These are phyloP conservation scores for Hydrochoerus hydrochaeris DNA, from an alignment of 2,113 vertebrate species.

Conservation along the genomic window DNA sequence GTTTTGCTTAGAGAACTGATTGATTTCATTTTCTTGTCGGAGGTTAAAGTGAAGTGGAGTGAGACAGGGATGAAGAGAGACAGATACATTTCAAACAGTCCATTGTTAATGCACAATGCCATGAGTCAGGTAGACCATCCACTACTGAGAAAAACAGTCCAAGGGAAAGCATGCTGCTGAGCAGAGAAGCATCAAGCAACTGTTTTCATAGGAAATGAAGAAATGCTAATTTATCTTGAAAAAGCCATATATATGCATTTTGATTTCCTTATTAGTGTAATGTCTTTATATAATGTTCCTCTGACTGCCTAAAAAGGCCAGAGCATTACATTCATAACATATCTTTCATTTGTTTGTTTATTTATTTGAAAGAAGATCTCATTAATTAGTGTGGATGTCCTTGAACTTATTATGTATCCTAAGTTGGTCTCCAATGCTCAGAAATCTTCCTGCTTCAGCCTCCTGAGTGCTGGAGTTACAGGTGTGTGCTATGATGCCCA, in stretches of 20 bases:
- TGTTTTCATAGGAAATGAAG: conserved; percentile 21
- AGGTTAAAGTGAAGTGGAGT: background rate
- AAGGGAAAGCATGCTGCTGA: background rate
- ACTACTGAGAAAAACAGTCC: background rate
- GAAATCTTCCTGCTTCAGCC: background rate
- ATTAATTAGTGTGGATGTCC: background rate
- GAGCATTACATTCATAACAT: background rate
- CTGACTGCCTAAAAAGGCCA: conserved; percentile 18
- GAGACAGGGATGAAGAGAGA: background rate
- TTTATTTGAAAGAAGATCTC: background rate
- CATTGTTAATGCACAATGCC: fast-evolving
- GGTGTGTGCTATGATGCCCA: background rate
- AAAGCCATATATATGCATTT: background rate
- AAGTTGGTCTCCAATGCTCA: background rate
- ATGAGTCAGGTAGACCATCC: background rate
- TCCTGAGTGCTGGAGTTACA: background rate
- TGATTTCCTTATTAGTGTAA: background rate
- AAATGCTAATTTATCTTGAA: background rate
- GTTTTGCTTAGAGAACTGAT: conserved; percentile 51
- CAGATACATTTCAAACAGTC: background rate
- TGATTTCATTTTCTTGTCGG: conserved; percentile 26
- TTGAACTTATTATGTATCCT: background rate
- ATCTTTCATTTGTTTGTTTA: no score
- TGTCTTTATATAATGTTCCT: background rate
- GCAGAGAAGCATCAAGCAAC: background rate